Conservation (phyloP, 2,888 invertebrate species). For the Caenorhabditis sp. region DNA sequence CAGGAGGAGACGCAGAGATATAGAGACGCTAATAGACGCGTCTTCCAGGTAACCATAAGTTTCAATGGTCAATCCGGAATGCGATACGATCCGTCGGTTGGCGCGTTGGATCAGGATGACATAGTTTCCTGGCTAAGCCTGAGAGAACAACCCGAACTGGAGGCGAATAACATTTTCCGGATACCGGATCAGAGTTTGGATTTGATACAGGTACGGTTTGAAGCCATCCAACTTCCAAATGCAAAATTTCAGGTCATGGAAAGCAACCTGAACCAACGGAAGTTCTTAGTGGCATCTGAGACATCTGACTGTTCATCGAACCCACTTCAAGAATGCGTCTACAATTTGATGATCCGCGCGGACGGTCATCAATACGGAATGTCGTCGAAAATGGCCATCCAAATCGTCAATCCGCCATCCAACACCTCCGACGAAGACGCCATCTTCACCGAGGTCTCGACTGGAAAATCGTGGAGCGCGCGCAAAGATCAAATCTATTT, state of each 20-base stretch:
- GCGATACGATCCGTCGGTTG: constrained; percentile 89
- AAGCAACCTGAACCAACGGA: constrained; percentile 79
- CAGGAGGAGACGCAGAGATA: too few species aligned
- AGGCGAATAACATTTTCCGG: constrained; percentile 73
- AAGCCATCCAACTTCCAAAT: too few species aligned
- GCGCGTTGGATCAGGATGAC: constrained; percentile 89
- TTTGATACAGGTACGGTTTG: constrained; percentile 42
- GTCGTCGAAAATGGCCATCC: constrained; percentile 77
- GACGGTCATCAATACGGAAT: constrained; percentile 79
- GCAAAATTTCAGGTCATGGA: constrained; percentile 80
- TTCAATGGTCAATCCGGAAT: constrained; percentile 93
- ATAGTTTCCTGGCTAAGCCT: constrained; percentile 90
- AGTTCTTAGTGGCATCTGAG: constrained; percentile 78
- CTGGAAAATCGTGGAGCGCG: constrained; percentile 67
- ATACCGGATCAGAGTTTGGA: constrained; percentile 58
- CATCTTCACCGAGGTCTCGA: constrained; percentile 79
- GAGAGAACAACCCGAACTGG: constrained; percentile 80
- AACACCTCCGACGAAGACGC: constrained; percentile 91
- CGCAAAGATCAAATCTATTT: constrained; percentile 85
- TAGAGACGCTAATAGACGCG: too few species aligned
- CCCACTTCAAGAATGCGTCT: constrained; percentile 73
- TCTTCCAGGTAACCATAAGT: constrained; percentile 74
- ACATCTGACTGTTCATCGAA: constrained; percentile 77
- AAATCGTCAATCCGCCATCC: constrained; percentile 90
- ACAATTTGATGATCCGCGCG: constrained; percentile 75